phyloP scores from a whole-genome alignment of 2,888 invertebrate genomes.

The Odontocerum albicorne region DNA sequence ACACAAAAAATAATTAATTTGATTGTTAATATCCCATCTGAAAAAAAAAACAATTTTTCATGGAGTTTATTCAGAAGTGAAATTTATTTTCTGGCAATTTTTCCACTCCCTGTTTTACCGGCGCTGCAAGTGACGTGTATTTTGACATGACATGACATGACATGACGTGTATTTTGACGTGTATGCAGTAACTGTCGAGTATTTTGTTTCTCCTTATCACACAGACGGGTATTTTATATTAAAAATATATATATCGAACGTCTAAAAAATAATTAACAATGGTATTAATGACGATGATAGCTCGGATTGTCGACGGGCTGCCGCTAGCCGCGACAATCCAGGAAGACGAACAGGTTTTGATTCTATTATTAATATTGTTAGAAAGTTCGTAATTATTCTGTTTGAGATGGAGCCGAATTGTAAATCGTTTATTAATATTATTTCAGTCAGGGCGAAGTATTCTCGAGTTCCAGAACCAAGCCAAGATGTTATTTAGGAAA shows the following conservation, averaged over 20 bases:
- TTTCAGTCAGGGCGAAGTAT: conserved; percentile 89
- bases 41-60: too few relatives aligned
- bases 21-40: too few relatives aligned
- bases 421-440: conserved; percentile 33
- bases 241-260: background rate
- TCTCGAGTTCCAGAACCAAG: conserved; percentile 98
- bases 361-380: too few relatives aligned
- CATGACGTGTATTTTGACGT: too few relatives aligned
- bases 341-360: conserved; percentile 98
- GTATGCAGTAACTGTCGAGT: conserved; percentile 1
- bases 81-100: too few relatives aligned
- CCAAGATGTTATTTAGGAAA: conserved; percentile 97
- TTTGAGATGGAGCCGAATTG: conserved; percentile 15
- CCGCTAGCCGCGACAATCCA: conserved; percentile 97
- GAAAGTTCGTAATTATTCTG: too few relatives aligned
- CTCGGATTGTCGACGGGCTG: conserved; percentile 91
- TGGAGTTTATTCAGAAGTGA: too few relatives aligned
- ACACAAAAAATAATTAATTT: too few relatives aligned
- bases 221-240: background rate
- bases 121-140: conserved; percentile 23
- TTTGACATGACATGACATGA: conserved; percentile 35
- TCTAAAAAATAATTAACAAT: conserved; percentile 57
- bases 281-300: conserved; percentile 98
- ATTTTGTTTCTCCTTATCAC: conserved; percentile 16
- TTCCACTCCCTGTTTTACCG: too few relatives aligned